Evolutionary conservation across 2,113 vertebrate species (phyloP), one percentile per base, ranked within the genome.

Genomic region (Bostrychus sinensis): DNA sequence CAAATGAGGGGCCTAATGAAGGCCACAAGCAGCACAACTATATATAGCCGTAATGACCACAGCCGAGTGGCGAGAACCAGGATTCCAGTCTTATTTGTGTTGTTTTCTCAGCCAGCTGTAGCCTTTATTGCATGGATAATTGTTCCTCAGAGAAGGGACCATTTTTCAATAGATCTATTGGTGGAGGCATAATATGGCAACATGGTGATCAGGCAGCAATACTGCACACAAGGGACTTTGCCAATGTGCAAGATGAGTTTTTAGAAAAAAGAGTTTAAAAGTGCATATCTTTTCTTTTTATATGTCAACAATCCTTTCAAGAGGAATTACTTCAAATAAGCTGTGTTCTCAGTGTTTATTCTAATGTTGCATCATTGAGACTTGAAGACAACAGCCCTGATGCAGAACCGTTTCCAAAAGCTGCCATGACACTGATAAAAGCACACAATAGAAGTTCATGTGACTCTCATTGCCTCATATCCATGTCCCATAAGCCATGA

Each of bases 1-100:
- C 64, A 79, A 80, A 84, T 77, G 59, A 84, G 75, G 62, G 66
- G 63, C 80, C 70, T 82, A 88, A 88, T 84, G 73, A 88, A 88
- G 79, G 77, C 78, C 81, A 87, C 78, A 46, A 82, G 68, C 62
- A 80, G 58, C 55, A 63, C 20, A 9, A 51, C 72, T 83, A 87
- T 82, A 81, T 78, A 84, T 80, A 80, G 75, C 68, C 54, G 57
- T 84, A 83, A 81, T 84, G 75, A 82, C 68, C 66, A 74, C 42
- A 63, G 72, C 37, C 41, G 36, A 64, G 61, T 46, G 46, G 51
- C 22, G 37, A 62, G 38, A 65, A 56, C 3, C 16, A 0, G 43
- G 42, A 23, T 65, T 66, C 26, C 23, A 58, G 25, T 64, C 58
- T 25, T 83, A 41, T 72, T 78, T 76, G 61, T 72, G 56, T 60